phyloP scores from a whole-genome alignment of 2,888 invertebrate genomes.

The Epistrophe eligans region DNA sequence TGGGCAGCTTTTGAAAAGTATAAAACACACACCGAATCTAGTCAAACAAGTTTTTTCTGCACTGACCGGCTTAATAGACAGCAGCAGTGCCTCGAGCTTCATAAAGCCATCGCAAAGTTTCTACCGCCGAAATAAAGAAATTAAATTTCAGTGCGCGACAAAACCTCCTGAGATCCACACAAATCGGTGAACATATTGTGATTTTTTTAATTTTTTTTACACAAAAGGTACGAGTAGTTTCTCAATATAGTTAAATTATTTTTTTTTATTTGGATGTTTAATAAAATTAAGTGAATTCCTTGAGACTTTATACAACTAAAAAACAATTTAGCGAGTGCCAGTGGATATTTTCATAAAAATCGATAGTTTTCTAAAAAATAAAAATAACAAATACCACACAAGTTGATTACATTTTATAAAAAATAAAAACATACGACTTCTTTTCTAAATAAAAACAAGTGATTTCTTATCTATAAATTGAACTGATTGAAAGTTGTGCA shows the following conservation, averaged over 20 bases:
- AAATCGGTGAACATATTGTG: slow-evolving; percentile 41
- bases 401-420: too few species aligned
- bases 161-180: slow-evolving; percentile 29
- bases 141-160: slow-evolving; percentile 53
- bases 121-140: slow-evolving; percentile 33
- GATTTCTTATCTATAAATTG: too few species aligned
- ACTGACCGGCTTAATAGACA: slow-evolving; percentile 58
- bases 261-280: background rate
- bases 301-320: background rate
- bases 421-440: too few species aligned
- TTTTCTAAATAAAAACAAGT: too few species aligned
- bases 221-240: slow-evolving; percentile 12
- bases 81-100: slow-evolving; percentile 40
- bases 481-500: background rate
- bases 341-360: background rate
- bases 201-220: slow-evolving; percentile 6
- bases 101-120: slow-evolving; percentile 25
- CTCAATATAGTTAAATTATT: background rate
- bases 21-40: slow-evolving; percentile 61
- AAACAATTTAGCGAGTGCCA: background rate
- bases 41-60: slow-evolving; percentile 64
- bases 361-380: background rate
- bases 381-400: background rate
- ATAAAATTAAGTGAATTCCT: background rate
- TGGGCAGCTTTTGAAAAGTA: slow-evolving; percentile 9